Evolutionary conservation across 1,140 invertebrate species (phyloP), one percentile per base, ranked within the genome.

Genomic region (Drosophila guanche): DNA sequence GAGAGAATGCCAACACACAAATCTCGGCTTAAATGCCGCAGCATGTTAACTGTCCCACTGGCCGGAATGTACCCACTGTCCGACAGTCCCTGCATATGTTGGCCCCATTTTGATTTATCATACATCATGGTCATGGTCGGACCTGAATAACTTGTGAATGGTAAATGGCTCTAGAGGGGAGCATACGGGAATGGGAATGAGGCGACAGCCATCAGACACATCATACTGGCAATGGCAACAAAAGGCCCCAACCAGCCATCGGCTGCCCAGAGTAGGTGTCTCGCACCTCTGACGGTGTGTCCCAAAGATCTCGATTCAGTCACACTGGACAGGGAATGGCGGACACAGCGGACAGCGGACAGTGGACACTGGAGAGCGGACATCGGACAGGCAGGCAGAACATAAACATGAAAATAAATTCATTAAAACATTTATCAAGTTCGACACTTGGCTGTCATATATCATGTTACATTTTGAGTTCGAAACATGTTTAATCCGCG

Each of bases 401-500:
- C 81, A 85, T 67, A 73, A 85, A 85, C 80, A 85, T 61, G 80
- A 86, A 85, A 85, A 86, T 86, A 86, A 88, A 86, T 86, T 75
- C 83, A 88, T 88, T 86, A 81, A 88, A 86, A 76, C 83, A 86
- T 86, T 86, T 86, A 86, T 86, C 83, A 86, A 86, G 78, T 86
- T 88, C 77, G 83, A 86, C 83, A 86, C 83, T 79, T 68, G 77
- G 55, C 70, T 88, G 83, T 86, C 83, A 86, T 86, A 86, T 86
- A 86, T 86, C 83, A 88, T 88, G 83, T 88, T 88, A 76, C 83
- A 83, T 81, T 75, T 75, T 70, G 73, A 78, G 81, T 41, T 62
- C 58, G 63, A 77, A 76, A 81, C 81, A 85, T 85, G 80, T 85
- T 85, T 86, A 85, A 86, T 85, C 80, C 81, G 56, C 80, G 50